phyloP scores from a whole-genome alignment of 1,140 invertebrate species.

The Eupristina koningsbergeri region DNA sequence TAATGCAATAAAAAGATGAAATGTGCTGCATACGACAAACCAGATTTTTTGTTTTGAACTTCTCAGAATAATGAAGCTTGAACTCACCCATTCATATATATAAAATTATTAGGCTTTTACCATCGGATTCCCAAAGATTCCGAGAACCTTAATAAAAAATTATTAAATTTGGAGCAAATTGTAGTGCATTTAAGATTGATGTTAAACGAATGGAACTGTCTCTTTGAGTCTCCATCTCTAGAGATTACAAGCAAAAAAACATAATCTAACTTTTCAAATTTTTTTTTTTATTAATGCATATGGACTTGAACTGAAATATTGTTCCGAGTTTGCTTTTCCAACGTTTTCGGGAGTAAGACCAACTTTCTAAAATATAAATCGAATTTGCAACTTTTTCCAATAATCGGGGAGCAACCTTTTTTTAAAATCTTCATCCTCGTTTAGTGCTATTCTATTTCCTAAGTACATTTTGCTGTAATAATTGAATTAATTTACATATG shows the following conservation, averaged over 20 bases:
- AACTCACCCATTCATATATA: neutral
- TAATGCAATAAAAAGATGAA: neutral
- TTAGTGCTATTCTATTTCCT: neutral
- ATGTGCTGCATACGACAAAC: neutral
- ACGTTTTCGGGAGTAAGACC: neutral
- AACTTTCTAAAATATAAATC: too few species aligned
- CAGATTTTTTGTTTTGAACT: neutral
- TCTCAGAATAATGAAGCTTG: neutral
- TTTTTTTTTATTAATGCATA: too few species aligned
- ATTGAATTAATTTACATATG: too few species aligned
- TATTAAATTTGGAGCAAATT: conserved; percentile 13
- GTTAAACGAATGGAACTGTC: conserved; percentile 27
- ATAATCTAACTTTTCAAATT: too few species aligned
- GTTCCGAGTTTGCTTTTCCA: too few species aligned
- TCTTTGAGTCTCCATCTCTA: neutral
- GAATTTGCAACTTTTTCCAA: too few species aligned
- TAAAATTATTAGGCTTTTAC: neutral
- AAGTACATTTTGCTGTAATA: too few species aligned
- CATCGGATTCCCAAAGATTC: too few species aligned
- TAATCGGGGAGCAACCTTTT: too few species aligned
- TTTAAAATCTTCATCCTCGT: too few species aligned
- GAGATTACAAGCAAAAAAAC: too few species aligned
- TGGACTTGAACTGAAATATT: too few species aligned
- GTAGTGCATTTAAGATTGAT: conserved; percentile 13
- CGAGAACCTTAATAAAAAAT: conserved; percentile 18